A percentile compares a stretch with the other conserved stretches of the same genome.
phyloP scores from a whole-genome alignment of 2,797 vertebrate genomes.

The Micrastur ruficollis region DNA sequence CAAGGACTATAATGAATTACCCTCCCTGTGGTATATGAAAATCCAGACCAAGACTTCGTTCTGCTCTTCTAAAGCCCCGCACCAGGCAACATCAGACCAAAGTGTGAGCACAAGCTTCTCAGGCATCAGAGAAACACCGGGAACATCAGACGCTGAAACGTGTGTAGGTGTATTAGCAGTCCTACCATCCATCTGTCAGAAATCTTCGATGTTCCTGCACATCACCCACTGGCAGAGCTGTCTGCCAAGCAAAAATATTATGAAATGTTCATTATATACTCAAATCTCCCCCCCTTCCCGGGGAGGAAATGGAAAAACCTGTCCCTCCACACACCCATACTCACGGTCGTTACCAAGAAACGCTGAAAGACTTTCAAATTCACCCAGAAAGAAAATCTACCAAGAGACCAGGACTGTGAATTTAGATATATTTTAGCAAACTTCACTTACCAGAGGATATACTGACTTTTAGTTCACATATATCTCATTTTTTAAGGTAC shows the following conservation, averaged over 20 bases:
- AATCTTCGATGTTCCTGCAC: conserved; percentile 68
- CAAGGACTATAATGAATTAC: background rate
- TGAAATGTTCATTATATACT: conserved; percentile 62
- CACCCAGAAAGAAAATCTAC: conserved; percentile 6
- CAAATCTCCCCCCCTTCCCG: background rate
- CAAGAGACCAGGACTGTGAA: conserved; percentile 1
- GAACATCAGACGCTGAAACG: conserved; percentile 45
- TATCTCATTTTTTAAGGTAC: conserved; percentile 67
- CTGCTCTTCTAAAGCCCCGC: background rate
- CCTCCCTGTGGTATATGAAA: background rate
- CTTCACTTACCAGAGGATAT: conserved; percentile 49
- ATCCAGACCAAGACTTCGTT: background rate
- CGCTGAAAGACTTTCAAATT: conserved; percentile 22
- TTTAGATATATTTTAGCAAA: conserved; percentile 48
- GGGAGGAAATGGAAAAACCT: conserved; percentile 49
- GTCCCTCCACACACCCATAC: background rate
- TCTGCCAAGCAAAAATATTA: conserved; percentile 67
- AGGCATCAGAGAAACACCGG: conserved; percentile 29
- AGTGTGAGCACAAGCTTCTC: background rate
- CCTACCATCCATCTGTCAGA: conserved; percentile 72
- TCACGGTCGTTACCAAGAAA: conserved; percentile 31
- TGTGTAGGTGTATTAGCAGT: conserved; percentile 70
- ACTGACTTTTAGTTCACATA: conserved; percentile 56
- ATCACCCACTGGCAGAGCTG: conserved; percentile 69
- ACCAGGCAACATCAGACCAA: conserved; percentile 10